Evolutionary conservation across 2,113 vertebrate species (phyloP).

Genomic region (Campylomormyrus tamandua): DNA sequence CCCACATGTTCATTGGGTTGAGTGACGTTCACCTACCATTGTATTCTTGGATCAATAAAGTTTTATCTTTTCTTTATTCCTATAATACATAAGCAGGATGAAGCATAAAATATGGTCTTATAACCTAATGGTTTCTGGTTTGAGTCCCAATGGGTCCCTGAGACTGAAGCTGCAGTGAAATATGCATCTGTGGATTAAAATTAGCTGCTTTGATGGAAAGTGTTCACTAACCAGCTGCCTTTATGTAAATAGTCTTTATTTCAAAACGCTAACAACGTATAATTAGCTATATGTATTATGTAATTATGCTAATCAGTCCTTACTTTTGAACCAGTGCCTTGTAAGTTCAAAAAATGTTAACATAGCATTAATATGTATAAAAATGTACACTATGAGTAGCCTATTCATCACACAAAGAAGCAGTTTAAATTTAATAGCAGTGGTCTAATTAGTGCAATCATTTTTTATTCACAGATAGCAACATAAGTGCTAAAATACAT

Average conservation of each 20-base stretch:
- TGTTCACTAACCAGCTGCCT: neutral
- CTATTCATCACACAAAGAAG: neutral
- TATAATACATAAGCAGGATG: neutral
- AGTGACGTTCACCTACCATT: neutral
- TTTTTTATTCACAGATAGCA: neutral
- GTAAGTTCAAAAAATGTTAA: neutral
- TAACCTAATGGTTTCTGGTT: neutral
- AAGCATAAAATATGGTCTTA: neutral
- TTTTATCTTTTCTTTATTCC: neutral
- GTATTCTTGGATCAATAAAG: neutral
- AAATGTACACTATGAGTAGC: neutral
- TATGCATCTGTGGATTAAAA: conserved; percentile 1
- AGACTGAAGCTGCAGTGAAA: neutral
- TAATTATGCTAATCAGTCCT: neutral
- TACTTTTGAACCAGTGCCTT: neutral
- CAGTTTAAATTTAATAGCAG: neutral
- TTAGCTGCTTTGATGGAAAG: neutral
- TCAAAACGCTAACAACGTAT: neutral
- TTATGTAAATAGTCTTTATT: neutral
- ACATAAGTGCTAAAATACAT: neutral
- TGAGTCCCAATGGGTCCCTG: neutral
- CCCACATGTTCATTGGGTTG: neutral
- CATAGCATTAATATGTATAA: neutral
- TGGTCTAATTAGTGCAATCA: neutral
- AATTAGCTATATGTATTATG: neutral